Evolutionary conservation across 2,888 invertebrate species (phyloP), one percentile per base, ranked within the genome.

Genomic region (Scaptomyza parva): DNA sequence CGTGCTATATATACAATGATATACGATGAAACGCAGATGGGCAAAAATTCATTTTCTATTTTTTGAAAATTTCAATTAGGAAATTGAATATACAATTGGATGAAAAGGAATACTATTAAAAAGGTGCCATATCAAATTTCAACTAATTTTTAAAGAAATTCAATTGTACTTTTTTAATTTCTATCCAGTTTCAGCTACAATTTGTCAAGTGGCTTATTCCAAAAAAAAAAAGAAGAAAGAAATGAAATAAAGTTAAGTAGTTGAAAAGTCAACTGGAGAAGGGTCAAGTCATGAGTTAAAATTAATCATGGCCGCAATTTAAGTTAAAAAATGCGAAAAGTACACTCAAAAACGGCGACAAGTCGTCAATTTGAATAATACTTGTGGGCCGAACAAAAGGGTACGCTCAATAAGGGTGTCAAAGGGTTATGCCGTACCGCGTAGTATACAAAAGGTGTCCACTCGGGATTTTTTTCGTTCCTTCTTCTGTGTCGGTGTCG

Each of bases 261-360:
- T 63, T 40, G 22, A 14, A 33, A 50, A 50, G 39, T 39, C 43
- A 55, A 39, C 12, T 28, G 57, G 47, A 63, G 40, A 22, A 47
- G 60, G 70, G 66, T 60, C 69, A 63, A 45, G 44, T 55, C 39
- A 54, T 60, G 45, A 37, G 60, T 65, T 59, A 76, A 66, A 84
- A 83, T 83, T 83, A 88, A 83, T 83, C 74, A 88, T 88, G 86
- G 62, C 73, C 61, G 41, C 84, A 88, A 78, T 76, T 83, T 79
- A 50, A 78, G 70, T 88, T 85, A 80, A 88, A 81, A 83, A 83
- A 88, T 80, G 68, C 52, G 72, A 83, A 82, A 82, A 88, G 84
- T 82, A 88, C 88, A 83, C 70, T 68, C 68, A 86, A 88, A 88
- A 82, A 65, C 50, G 80, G 68, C 48, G 65, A 41, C 53, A 62